These are phyloP conservation scores for Tetramorium parvispinum DNA, from an alignment of 1,140 invertebrate species.

Conservation along the genomic window DNA sequence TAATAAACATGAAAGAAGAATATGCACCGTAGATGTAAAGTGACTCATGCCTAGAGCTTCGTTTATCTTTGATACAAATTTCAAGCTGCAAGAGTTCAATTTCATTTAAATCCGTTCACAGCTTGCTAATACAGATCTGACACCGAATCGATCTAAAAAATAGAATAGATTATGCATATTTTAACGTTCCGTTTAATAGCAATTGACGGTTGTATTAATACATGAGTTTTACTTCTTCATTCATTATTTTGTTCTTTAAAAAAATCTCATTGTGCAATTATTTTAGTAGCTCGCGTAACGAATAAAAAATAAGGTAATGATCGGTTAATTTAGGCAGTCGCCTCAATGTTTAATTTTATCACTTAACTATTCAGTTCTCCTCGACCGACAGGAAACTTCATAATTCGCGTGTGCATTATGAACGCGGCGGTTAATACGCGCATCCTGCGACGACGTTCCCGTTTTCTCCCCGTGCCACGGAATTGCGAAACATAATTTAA, in stretches of 20 bases:
- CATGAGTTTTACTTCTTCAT: too few relatives aligned
- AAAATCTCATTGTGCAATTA: not conserved
- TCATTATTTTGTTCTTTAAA: not conserved
- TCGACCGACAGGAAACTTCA: constrained; percentile 10
- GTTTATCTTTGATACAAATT: not conserved
- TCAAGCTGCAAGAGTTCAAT: not conserved
- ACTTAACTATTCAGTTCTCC: constrained; percentile 8
- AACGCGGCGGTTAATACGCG: constrained; percentile 21
- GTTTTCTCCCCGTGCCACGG: not conserved
- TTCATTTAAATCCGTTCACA: not conserved
- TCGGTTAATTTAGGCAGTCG: not conserved
- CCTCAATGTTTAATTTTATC: constrained; percentile 21
- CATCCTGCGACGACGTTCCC: not conserved
- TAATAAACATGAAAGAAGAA: constrained; percentile 2
- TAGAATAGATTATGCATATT: too few relatives aligned
- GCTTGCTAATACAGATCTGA: too few relatives aligned
- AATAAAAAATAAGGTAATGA: not conserved
- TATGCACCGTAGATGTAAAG: constrained; percentile 4
- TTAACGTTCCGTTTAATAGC: too few relatives aligned
- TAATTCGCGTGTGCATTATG: constrained; percentile 48
- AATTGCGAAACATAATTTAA: constrained; percentile 50
- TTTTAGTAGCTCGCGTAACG: not conserved
- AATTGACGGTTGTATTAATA: too few relatives aligned
- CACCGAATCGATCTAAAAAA: too few relatives aligned
- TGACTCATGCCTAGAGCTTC: not conserved